Evolutionary conservation across 2,113 vertebrate species (phyloP), one percentile per base, ranked within the genome.

Genomic region (Drymodes brunneopygia): DNA sequence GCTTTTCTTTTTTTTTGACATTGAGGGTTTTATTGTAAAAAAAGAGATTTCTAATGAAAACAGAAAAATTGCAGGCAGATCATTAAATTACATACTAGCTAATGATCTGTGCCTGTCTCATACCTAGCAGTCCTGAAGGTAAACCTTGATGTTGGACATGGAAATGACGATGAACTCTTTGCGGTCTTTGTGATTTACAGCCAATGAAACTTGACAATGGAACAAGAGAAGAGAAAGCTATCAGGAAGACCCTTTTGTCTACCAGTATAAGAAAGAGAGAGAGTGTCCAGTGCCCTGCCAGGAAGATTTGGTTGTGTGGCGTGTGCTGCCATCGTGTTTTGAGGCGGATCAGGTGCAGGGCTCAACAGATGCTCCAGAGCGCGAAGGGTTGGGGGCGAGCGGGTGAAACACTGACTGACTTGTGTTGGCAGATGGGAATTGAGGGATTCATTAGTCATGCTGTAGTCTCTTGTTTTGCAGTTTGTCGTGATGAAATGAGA

Each of bases 371-470:
- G 0, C 72, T 88, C 57, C 2, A 0, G 27, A 77, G 75, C 0
- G 0, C 4, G 2, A 35, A 70, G 88, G 50, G 40, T 5, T 75
- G 92, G 72, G 65, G 65, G 65, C 1, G 31, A 86, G 53, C 0
- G 8, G 53, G 64, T 81, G 62, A 92, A 86, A 86, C 72, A 70
- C 74, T 91, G 81, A 88, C 84, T 96, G 94, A 81, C 69, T 94
- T 74, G 85, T 81, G 85, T 65, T 93, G 85, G 75, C 93, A 96
- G 90, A 66, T 94, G 92, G 93, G 71, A 94, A 67, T 90, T 93
- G 81, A 88, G 75, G 72, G 51, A 81, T 88, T 90, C 75, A 74
- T 97, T 96, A 96, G 88, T 96, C 93, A 95, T 88, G 85, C 95
- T 84, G 40, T 81, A 86, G 80, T 74, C 69, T 95, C 88, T 90